Evolutionary conservation across 2,888 invertebrate genomes (phyloP), one percentile per base, ranked within the genome.

Genomic region (Panopea generosa): DNA sequence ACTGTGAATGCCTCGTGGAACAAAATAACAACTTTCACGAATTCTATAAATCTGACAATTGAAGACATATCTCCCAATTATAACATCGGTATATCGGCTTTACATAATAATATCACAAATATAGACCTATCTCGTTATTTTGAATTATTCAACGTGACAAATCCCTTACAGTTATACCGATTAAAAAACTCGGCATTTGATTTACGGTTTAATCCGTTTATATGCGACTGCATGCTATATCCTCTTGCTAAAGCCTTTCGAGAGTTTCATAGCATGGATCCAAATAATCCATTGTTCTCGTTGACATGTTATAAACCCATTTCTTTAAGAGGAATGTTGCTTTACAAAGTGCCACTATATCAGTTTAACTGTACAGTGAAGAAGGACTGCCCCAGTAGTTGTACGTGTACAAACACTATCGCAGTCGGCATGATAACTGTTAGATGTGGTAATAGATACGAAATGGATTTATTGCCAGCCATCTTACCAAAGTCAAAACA

Each of bases 361-460:
- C 43, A 65, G 24, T 65, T 65, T 29, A 65, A 65, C 45, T 65
- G 65, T 40, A 33, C 55, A 43, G 45, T 65, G 7, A 40, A 33
- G n/a, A 3, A 27, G 3, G 14, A 45, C 14, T 65, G 65, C 43
- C 55, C 59, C 4, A 7, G 20, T 4, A 9, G 43, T 20, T 59
- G 59, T 24, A 24, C 65, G 16, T 65, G 65, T 26, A 53, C 6
- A 6, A n/a, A 45, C 14, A 55, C 65, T 20, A 22, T 65, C 6
- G 43, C 43, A n/a, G 4, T 43, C 11, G 20, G 50, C 22, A 11
- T 63, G 56, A 56, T 20, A 16, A 56, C 18, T 9, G 33, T 56
- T 16, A 11, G 4, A 9, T 56, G 56, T 56, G 56, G 20, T n/a
- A 33, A 56, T 14, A 11, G 29, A n/a, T 56, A 56, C 56, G 14